A percentile compares a stretch with the other conserved stretches of the same genome.
Conservation (phyloP, 2,113 vertebrate species). For the Protobothrops flavoviridis region DNA sequence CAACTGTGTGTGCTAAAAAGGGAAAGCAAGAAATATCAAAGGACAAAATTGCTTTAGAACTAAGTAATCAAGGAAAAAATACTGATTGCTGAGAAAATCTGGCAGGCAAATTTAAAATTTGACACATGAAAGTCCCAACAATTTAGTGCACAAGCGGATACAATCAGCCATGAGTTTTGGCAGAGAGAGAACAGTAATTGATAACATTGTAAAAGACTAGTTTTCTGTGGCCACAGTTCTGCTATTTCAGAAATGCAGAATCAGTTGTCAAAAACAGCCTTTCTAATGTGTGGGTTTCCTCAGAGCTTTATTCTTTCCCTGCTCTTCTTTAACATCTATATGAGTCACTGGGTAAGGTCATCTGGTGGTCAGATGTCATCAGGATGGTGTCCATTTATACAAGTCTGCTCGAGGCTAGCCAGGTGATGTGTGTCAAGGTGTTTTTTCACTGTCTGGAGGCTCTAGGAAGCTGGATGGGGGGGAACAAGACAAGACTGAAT, state of each 20-base stretch:
- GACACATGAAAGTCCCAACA: neutral
- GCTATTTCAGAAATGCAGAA: neutral
- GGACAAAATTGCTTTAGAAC: neutral
- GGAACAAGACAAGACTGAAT: neutral
- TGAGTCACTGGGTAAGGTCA: neutral
- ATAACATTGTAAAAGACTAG: no score
- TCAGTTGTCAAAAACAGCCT: neutral
- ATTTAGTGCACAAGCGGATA: neutral
- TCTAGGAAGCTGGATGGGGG: neutral
- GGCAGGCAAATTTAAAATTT: neutral
- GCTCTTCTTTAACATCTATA: neutral
- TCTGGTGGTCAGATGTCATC: neutral
- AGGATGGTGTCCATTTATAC: neutral
- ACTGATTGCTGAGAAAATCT: constrained; percentile 13
- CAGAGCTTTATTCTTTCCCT: neutral
- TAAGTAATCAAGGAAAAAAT: constrained; percentile 19
- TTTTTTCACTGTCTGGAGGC: neutral
- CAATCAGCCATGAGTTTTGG: neutral
- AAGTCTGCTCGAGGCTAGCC: neutral
- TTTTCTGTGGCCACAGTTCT: neutral
- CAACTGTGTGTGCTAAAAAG: neutral
- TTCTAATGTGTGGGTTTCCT: neutral
- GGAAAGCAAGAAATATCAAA: neutral
- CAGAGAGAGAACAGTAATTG: neutral
- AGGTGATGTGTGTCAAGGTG: neutral